Base-by-base conservation (phyloP, 2,113 vertebrate genomes). In the Cyanoderma ruficeps region DNA sequence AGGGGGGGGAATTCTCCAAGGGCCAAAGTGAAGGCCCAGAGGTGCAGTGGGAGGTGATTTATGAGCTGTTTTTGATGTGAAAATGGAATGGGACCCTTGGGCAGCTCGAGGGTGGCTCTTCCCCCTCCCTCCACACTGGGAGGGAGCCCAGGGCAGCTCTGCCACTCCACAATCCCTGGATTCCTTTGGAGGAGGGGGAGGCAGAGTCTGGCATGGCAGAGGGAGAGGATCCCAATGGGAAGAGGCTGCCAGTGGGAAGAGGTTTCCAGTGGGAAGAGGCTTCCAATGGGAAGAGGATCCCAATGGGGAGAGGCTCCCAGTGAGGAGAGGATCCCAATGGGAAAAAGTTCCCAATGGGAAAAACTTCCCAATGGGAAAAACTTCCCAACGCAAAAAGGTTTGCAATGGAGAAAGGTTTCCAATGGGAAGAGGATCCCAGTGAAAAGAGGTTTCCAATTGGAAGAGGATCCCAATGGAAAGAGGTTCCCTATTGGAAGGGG, bases 121-220 rank as follows among this genome's bases (percentile, higher is more conserved):
- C 22, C 42, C 27, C 4, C 6, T 67, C 60, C 11, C 55, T 50
- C 44, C 55, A 15, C 15, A 1, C 46, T 30, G 65, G 44, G 1
- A n/a, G 4, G 31, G 50, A 25, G 37, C 65, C 37, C 9, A 21
- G 76, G 70, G 95, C 80, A 83, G n/a, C 72, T 21, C 6, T 72
- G 63, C 12, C 31, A 7, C 49, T 52, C 72, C 0, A 0, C 8
- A 16, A 8, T 19, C 70, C 47, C 0, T 1, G 27, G 57, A 9
- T 42, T 24, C 4, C 11, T 25, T 10, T 37, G 69, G 60, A 89
- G 83, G 69, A 35, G 31, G 23, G 41, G 7, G 59, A 81, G 64
- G 74, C 52, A n/a, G 68, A 10, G 17, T 6, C 74, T 75, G 72
- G 70, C 18, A 3, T 8, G 70, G 76, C 83, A 70, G 28, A 49